Base-by-base conservation (phyloP, 2,113 vertebrate species). In the Serilophus lunatus region DNA sequence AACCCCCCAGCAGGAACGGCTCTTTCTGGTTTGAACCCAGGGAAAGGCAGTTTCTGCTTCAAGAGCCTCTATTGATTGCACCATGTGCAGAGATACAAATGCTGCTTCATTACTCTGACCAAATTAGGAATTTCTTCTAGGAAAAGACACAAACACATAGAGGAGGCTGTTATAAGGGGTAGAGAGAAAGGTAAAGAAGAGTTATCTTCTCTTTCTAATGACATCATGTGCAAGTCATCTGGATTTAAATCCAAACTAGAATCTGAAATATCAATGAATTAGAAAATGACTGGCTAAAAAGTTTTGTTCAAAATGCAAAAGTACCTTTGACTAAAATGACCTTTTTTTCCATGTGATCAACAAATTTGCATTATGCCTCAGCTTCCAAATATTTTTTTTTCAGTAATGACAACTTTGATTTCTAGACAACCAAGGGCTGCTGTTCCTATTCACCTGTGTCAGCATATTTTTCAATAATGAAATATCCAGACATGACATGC, bases 91-190 rank as follows among this genome's bases (percentile, higher is more conserved):
- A 24, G 25, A 57, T 10, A 50, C 2, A 71, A 82, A 68, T 28
- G 54, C 1, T 76, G 57, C 45, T 82, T 66, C 53, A 22, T 53
- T 82, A 82, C 31, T 74, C 56, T 49, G 45, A 53, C 50, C 42
- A 79, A 85, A 66, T 25, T 6, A 59, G 59, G 8, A 57, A 63
- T 79, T 66, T 63, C 6, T 88, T 70, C 83, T 40, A 59, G 47
- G 38, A 64, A 83, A 76, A 16, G 38, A 71, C 13, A 85, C 6
- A 66, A 51, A 56, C 35, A 12, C 23, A 29, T 42, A 49, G 11
- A 63, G 16, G 5, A 44, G 6, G 18, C 25, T 1, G 3, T 54
- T 63, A 28, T 13, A 76, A 59, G 8, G 13, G 8, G 19, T 0
- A 84, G 56, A 64, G 31, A 74, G 10, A 72, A 72, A 77, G 82